Evolutionary conservation across 2,888 invertebrate species (phyloP), one percentile per base, ranked within the genome.

Genomic region (Drosophila colorata): DNA sequence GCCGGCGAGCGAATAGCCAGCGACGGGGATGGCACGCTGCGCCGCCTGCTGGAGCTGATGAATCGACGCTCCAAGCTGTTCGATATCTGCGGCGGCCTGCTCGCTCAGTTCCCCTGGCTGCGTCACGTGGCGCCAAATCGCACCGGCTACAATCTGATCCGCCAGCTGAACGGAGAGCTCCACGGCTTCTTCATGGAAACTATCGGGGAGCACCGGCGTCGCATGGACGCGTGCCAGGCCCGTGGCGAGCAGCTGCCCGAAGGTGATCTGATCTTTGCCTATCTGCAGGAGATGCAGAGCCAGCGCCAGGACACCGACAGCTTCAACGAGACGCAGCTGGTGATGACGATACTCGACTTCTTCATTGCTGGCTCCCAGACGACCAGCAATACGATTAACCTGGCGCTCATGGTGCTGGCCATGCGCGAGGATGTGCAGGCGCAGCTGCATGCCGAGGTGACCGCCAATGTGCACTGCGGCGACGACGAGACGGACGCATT

Each of bases 331-430:
- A 94, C 94, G 5, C 95, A 95, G 83, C 88, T 95, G 52, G 91
- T 94, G 4, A 93, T 95, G 93, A 93, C 95, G 4, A 94, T 95
- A 75, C 85, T 95, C 58, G 96, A 96, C 88, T 92, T 95, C 46
- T 95, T 95, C 77, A 93, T 95, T 79, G 95, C 95, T 5, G 95
- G 95, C 2, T 93, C 94, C 0, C 93, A 93, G 75, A 95, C 95
- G 0, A 95, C 95, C 0, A 94, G 94, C 64, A 93, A 93, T 37
- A 94, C 95, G 0, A 89, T 95, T 14, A 94, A 95, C 75, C 94
- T 95, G 82, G 93, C 94, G 0, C 92, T 95, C 48, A 91, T 95
- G 80, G 93, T 93, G 74, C 93, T 95, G 93, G 92, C 94, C 16
- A 83, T 94, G 25, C 92, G 94, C 66, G 93, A 93, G 44, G 93